These are phyloP conservation scores for Gymnogyps californianus DNA, from an alignment of 2,113 vertebrate genomes.

Conservation along the genomic window DNA sequence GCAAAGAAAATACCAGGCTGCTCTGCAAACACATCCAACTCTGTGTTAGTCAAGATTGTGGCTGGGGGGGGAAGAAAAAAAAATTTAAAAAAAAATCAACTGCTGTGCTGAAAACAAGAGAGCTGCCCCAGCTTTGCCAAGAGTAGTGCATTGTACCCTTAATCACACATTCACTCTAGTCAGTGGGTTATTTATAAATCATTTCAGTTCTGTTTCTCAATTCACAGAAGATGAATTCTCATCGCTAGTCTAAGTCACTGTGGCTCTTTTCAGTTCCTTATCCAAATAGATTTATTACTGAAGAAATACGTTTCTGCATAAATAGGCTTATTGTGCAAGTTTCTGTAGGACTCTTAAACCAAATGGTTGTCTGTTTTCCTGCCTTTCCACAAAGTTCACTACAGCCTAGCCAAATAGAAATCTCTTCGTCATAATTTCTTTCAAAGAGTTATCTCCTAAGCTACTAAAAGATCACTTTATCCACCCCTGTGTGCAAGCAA, in stretches of 20 bases:
- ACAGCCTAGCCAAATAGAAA: neutral
- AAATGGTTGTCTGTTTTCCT: neutral
- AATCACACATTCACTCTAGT: conserved; percentile 11
- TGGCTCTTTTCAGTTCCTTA: conserved; percentile 35
- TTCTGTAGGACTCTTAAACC: neutral
- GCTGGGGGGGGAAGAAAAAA: neutral
- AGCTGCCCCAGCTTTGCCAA: conserved; percentile 14
- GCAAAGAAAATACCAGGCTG: neutral
- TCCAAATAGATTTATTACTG: conserved; percentile 40
- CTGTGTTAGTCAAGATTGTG: neutral
- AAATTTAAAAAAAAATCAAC: neutral
- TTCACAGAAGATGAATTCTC: conserved; percentile 32
- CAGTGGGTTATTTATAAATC: conserved; percentile 38
- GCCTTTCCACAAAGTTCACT: neutral
- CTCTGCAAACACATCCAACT: neutral
- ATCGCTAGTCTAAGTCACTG: neutral
- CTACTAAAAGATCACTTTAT: neutral
- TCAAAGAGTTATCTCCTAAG: neutral
- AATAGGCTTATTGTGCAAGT: conserved; percentile 19
- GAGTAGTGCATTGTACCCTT: neutral
- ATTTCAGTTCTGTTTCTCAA: conserved; percentile 22
- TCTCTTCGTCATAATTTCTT: neutral
- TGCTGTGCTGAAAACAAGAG: neutral
- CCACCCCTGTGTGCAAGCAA: neutral
- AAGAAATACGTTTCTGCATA: conserved; percentile 6